Percentiles rank a stretch among this genome's conserved stretches.
These are phyloP conservation scores for Puffinus mauretanicus DNA, from an alignment of 2,113 vertebrate species.

Conservation along the genomic window DNA sequence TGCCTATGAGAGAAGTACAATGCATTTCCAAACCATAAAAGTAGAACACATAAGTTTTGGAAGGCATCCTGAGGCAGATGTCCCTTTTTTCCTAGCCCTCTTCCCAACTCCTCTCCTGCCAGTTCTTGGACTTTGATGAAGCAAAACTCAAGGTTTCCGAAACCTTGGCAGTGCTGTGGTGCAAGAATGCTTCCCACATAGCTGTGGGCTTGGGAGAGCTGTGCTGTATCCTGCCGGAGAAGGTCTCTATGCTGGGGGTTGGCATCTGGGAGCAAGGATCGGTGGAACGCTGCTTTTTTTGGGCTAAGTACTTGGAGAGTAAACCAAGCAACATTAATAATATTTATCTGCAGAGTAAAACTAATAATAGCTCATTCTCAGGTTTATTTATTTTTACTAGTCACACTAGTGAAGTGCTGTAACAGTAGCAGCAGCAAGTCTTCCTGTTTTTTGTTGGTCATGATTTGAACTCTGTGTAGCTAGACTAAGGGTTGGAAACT, in stretches of 20 bases:
- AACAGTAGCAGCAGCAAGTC: background rate
- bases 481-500: background rate
- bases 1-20: background rate
- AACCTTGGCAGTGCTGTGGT: background rate
- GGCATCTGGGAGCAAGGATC: background rate
- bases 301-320: background rate
- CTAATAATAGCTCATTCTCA: background rate
- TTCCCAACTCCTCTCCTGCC: background rate
- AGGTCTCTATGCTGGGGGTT: background rate
- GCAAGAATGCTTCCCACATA: background rate
- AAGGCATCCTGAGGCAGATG: background rate
- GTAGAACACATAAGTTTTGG: background rate
- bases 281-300: background rate
- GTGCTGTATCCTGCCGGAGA: background rate
- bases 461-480: background rate
- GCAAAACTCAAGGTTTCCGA: background rate
- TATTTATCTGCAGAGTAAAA: background rate
- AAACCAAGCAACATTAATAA: background rate
- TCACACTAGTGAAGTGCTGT: background rate
- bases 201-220: conserved; percentile 10
- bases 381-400: background rate
- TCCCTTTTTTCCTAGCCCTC: background rate
- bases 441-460: background rate
- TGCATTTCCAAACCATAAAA: background rate
- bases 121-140: background rate